phyloP scores from a whole-genome alignment of 2,888 invertebrate species.

The Melieria crassipennis region DNA sequence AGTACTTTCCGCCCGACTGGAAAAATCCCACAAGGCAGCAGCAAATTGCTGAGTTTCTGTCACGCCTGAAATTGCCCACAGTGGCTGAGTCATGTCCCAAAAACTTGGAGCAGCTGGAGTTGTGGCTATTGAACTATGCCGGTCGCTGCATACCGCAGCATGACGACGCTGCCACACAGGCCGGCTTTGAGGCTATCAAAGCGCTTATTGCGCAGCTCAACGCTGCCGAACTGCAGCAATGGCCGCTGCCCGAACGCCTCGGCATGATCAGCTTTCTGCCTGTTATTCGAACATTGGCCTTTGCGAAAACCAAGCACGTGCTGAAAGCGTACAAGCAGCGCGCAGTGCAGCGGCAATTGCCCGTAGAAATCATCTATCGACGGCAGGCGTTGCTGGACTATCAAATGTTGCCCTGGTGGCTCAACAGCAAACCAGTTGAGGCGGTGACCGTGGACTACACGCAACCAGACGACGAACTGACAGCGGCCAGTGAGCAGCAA shows the following conservation, averaged over 20 bases:
- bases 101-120: slow-evolving; percentile 45
- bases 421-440: slow-evolving; percentile 47
- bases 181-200: slow-evolving; percentile 54
- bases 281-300: slow-evolving; percentile 54
- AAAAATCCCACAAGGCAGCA: slow-evolving; percentile 67
- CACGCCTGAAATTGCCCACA: slow-evolving; percentile 67
- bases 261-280: slow-evolving; percentile 51
- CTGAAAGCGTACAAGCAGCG: slow-evolving; percentile 34
- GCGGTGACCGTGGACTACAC: slow-evolving; percentile 45
- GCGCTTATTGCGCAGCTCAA: slow-evolving; percentile 48
- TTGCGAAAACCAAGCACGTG: slow-evolving; percentile 44
- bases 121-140: slow-evolving; percentile 55
- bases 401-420: slow-evolving; percentile 56
- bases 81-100: slow-evolving; percentile 32
- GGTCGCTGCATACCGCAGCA: slow-evolving; percentile 46
- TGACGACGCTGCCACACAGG: slow-evolving; percentile 46
- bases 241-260: slow-evolving; percentile 33
- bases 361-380: slow-evolving; percentile 56
- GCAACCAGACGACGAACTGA: slow-evolving; percentile 7
- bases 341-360: slow-evolving; percentile 36
- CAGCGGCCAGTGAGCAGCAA: background rate
- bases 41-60: slow-evolving; percentile 68
- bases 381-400: slow-evolving; percentile 48
- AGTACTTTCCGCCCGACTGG: slow-evolving; percentile 74
- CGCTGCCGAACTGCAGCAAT: slow-evolving; percentile 34